Evolutionary conservation across 2,113 vertebrate genomes (phyloP).

Genomic region (Eretmodus cyanostictus): DNA sequence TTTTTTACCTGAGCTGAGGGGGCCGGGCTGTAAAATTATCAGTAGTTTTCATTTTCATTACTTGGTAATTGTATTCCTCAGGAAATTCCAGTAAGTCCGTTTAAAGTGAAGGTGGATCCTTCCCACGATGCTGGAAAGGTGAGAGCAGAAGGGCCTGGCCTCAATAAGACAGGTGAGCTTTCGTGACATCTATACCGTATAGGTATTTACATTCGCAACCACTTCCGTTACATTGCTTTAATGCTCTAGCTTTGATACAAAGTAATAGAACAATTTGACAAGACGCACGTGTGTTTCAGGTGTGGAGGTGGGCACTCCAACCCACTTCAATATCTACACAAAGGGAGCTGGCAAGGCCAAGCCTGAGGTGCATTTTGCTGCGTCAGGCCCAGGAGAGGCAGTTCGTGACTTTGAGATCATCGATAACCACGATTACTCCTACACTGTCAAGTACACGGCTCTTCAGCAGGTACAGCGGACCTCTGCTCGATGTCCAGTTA

Average conservation of each 20-base stretch:
- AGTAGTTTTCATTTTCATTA: not conserved
- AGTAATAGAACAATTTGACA: not conserved
- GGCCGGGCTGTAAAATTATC: not conserved
- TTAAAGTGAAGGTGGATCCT: constrained; percentile 90
- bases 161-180: constrained; percentile 82
- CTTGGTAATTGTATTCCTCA: constrained; percentile 26
- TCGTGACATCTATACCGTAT: accelerated
- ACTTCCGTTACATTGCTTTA: not conserved
- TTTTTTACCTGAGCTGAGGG: not conserved
- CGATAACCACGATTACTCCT: constrained; percentile 93
- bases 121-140: constrained; percentile 90
- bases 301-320: constrained; percentile 88
- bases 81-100: constrained; percentile 91
- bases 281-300: constrained; percentile 62
- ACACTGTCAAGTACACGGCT: constrained; percentile 90
- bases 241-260: not conserved
- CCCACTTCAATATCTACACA: constrained; percentile 91
- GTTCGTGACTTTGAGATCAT: constrained; percentile 92
- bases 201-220: not conserved
- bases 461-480: constrained; percentile 78
- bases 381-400: constrained; percentile 75
- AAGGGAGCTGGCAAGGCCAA: constrained; percentile 91
- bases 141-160: constrained; percentile 87
- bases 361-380: constrained; percentile 81
- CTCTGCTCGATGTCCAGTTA: not conserved